Base-by-base conservation (phyloP, 2,797 vertebrate genomes). In the Macropodus opercularis region DNA sequence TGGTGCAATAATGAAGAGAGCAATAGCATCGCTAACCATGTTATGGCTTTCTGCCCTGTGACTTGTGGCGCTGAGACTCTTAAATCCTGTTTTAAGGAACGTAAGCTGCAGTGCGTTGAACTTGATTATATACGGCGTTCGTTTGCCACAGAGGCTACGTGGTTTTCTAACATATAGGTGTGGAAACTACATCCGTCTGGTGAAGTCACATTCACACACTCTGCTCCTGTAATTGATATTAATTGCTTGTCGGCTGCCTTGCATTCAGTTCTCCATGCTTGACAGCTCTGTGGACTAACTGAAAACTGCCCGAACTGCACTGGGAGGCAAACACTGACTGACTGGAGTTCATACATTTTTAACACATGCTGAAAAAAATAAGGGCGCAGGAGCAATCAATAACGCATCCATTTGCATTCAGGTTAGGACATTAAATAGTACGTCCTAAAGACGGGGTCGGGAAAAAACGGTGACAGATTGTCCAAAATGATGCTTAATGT, bases 181-280 rank as follows among this genome's bases (percentile, higher is more conserved):
- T 49, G 22, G 55, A 63, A 69, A 48, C 50, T 66, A 32, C 32
- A 69, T 63, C 62, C 18, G 6, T 41, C 39, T 42, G 65, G 55
- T 50, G 46, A 69, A 89, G 80, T 91, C 85, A 87, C 86, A 86
- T 90, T 89, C 83, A 87, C 79, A 84, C 82, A 70, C 72, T 85
- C 79, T 79, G 71, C 63, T 54, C 53, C 57, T 58, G 79, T 91
- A 90, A 93, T 91, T 90, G 84, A 90, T 90, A 92, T 91, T 88
- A 93, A 92, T 92, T 87, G 75, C 88, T 87, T 85, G 87, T 87
- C 90, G 85, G 73, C 60, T 60, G 64, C 67, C 54, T 72, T 60
- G 72, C 69, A 52, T 83, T 87, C 46, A 65, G 71, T 82, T 81
- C 51, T 85, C 46, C 63, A 69, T 72, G 84, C 74, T 49, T 71